phyloP scores from a whole-genome alignment of 2,113 vertebrate species.

The Cricetomys ansorgei region DNA sequence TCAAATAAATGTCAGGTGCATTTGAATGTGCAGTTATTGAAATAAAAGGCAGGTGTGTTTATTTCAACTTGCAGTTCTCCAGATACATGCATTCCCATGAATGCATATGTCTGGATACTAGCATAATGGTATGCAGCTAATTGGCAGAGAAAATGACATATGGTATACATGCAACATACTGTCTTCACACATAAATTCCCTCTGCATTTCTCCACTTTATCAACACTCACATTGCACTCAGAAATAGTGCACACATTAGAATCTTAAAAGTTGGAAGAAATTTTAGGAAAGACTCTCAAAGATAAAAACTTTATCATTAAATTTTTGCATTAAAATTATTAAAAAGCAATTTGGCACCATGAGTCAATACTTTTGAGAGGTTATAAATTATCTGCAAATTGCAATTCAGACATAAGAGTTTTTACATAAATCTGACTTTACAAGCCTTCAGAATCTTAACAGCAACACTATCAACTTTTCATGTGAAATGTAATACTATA shows the following conservation, averaged over 20 bases:
- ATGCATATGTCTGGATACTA: constrained; percentile 78
- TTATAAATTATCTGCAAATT: constrained; percentile 45
- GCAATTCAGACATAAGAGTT: constrained; percentile 55
- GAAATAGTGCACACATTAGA: constrained; percentile 47
- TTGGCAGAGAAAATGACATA: constrained; percentile 74
- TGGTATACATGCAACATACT: constrained; percentile 60
- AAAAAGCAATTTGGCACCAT: constrained; percentile 57
- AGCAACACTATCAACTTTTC: constrained; percentile 53
- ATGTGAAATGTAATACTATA: constrained; percentile 37
- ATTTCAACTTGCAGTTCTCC: constrained; percentile 83
- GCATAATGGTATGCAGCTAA: constrained; percentile 67
- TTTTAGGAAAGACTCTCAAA: constrained; percentile 59
- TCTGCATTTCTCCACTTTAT: constrained; percentile 73
- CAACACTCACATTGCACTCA: constrained; percentile 53
- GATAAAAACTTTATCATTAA: constrained; percentile 65
- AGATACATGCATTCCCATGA: constrained; percentile 75
- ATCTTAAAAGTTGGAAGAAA: constrained; percentile 52
- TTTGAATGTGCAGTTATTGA: constrained; percentile 86
- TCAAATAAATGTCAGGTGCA: constrained; percentile 85
- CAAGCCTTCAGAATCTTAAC: constrained; percentile 40
- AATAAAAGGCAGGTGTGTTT: constrained; percentile 84
- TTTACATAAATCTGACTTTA: constrained; percentile 63
- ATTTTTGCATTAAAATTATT: constrained; percentile 45
- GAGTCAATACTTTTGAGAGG: constrained; percentile 69
- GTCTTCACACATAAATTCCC: constrained; percentile 73